Evolutionary conservation across 2,113 vertebrate genomes (phyloP), one percentile per base, ranked within the genome.

Genomic region (Caranx melampygus): DNA sequence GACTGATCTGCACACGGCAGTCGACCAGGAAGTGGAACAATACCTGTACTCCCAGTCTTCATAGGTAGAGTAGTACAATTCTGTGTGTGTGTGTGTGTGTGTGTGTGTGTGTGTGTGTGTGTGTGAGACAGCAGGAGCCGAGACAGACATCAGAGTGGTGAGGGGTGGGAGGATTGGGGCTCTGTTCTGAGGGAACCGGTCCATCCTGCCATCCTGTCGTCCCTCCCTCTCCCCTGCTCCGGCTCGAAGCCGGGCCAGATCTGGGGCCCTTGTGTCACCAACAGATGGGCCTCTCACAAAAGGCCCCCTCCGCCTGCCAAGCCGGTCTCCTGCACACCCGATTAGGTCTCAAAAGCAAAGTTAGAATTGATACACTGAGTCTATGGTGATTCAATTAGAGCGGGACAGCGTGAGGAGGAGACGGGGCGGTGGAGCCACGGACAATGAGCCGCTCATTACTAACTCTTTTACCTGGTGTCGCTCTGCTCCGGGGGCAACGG

Each of bases 241-340:
- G 54, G 86, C 72, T 86, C 68, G 85, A 82, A 84, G 1, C 35
- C 89, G 87, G 92, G 91, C 89, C 91, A 90, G 86, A 93, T 94
- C 86, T 89, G 83, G 86, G 84, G 94, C 95, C 92, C 96, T 96
- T 92, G 96, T 96, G 95, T 96, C 89, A 73, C 95, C 95, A 95
- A 97, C 98, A 99, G 97, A 99, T 98, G 98, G 98, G 96, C 94
- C 92, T 92, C 94, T 96, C 95, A 98, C 97, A 98, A 98, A 97
- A 96, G 96, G 94, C 95, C 91, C 93, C 95, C 88, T 94, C 91
- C 93, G 95, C 96, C 96, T 94, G 95, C 94, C 97, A 97, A 97
- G 96, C 97, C 96, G 96, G 96, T 97, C 96, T 95, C 93, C 93
- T 95, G 88, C 96, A 99, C 97, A 97, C 97, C n/a, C 97, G 97